These are phyloP conservation scores for Lycodopsis pacificus DNA, from an alignment of 2,797 vertebrate species.

Conservation along the genomic window DNA sequence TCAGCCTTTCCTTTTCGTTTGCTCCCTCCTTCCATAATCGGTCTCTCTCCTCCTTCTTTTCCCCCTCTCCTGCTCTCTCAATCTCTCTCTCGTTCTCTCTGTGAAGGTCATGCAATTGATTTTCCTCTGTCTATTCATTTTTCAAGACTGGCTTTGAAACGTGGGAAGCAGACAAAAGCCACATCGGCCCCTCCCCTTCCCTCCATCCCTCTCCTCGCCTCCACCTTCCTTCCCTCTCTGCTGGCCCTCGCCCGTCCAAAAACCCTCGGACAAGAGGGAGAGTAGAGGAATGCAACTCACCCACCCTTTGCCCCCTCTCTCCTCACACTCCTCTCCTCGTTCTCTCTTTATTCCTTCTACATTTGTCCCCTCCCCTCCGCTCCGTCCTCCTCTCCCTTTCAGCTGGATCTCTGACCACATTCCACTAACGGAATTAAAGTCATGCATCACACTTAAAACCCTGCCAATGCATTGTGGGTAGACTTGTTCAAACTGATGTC, in stretches of 20 bases:
- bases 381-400: slow-evolving; percentile 66
- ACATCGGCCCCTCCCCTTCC: slow-evolving; percentile 76
- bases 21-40: slow-evolving; percentile 74
- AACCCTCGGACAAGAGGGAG: slow-evolving; percentile 61
- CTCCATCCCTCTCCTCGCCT: slow-evolving; percentile 65
- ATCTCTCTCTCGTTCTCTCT: slow-evolving; percentile 78
- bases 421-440: slow-evolving; percentile 83
- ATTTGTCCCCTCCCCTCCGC: slow-evolving; percentile 69
- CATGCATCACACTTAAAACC: slow-evolving; percentile 84
- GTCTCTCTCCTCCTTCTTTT: slow-evolving; percentile 62
- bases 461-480: slow-evolving; percentile 81
- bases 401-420: slow-evolving; percentile 76
- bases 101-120: slow-evolving; percentile 92
- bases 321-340: slow-evolving; percentile 48
- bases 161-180: slow-evolving; percentile 91
- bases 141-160: slow-evolving; percentile 91
- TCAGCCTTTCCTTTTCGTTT: slow-evolving; percentile 74
- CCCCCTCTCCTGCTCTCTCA: slow-evolving; percentile 62
- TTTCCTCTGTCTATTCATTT: slow-evolving; percentile 91
- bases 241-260: slow-evolving; percentile 63
- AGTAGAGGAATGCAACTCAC: slow-evolving; percentile 65
- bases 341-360: slow-evolving; percentile 61
- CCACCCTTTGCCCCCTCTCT: slow-evolving; percentile 15
- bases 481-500: slow-evolving; percentile 80
- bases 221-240: slow-evolving; percentile 67